Percentiles rank a stretch among this genome's conserved stretches.
Evolutionary conservation across 2,888 invertebrate species (phyloP).

Genomic region (Melanostoma scalare): DNA sequence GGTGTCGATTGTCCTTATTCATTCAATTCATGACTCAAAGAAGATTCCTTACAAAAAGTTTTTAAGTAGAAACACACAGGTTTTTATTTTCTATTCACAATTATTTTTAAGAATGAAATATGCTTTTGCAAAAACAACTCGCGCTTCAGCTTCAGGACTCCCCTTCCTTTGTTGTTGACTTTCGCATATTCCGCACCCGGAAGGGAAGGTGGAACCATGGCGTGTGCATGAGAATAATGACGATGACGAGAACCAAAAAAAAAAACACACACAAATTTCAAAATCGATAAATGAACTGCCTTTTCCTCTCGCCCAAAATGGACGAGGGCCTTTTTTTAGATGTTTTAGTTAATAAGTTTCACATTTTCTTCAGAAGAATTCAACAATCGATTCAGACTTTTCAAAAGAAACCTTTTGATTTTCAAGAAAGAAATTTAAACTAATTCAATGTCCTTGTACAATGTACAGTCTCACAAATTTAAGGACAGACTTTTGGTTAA

Average conservation of each 20-base stretch:
- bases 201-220: constrained; percentile 28
- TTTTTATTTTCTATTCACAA: constrained; percentile 5
- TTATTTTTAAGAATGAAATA: constrained; percentile 51
- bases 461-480: background rate
- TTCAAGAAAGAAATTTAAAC: background rate
- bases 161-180: constrained; percentile 61
- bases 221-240: constrained; percentile 51
- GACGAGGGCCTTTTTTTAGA: constrained; percentile 29
- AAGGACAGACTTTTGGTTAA: background rate
- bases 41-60: constrained; percentile 24
- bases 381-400: no score
- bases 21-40: constrained; percentile 58
- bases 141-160: constrained; percentile 35
- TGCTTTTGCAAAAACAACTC: constrained; percentile 12
- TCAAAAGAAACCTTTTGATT: no score
- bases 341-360: constrained; percentile 7
- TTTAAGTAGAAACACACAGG: constrained; percentile 31
- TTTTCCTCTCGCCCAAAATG: constrained; percentile 28
- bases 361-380: constrained; percentile 10
- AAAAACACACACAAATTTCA: constrained; percentile 47
- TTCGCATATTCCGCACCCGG: constrained; percentile 32
- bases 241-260: constrained; percentile 28
- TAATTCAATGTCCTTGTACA: constrained; percentile 10
- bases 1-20: constrained; percentile 35
- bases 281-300: constrained; percentile 71